These are phyloP conservation scores for Drosophila kepulauana DNA, from an alignment of 1,140 invertebrate species.

Conservation along the genomic window DNA sequence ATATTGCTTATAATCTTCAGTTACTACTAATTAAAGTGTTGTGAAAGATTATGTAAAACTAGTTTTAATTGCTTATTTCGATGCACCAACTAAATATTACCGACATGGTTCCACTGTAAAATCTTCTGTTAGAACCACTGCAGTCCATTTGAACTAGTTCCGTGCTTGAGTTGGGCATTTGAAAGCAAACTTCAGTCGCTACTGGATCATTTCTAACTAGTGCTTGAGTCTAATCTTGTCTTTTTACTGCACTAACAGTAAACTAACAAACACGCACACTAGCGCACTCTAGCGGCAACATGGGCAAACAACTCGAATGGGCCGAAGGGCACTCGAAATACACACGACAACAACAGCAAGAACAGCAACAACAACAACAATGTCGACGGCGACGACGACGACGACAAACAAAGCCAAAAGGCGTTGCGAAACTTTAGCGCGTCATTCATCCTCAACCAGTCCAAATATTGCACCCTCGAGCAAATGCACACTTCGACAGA, in stretches of 20 bases:
- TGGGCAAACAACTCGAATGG: conserved; percentile 49
- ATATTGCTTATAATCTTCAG: no score
- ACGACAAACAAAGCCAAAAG: conserved; percentile 79
- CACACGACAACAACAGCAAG: conserved; percentile 20
- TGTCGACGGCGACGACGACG: conserved; percentile 17
- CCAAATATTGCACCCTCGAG: conserved; percentile 79
- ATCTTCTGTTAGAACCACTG: neutral
- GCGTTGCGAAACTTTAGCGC: conserved; percentile 80
- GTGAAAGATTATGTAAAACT: no score
- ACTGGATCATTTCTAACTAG: conserved; percentile 4
- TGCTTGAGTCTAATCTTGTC: conserved; percentile 28
- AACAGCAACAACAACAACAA: conserved; percentile 58
- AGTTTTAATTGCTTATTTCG: no score
- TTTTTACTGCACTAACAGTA: conserved; percentile 19
- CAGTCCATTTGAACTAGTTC: conserved; percentile 6
- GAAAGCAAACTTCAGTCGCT: neutral
- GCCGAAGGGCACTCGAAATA: conserved; percentile 55
- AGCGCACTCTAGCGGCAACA: conserved; percentile 55
- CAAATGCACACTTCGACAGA: conserved; percentile 59
- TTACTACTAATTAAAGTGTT: no score
- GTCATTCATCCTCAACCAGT: conserved; percentile 77
- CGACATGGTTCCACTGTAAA: neutral
- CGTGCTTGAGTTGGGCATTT: neutral
- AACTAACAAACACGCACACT: conserved; percentile 27
- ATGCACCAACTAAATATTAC: neutral